Evolutionary conservation across 2,888 invertebrate genomes (phyloP), one percentile per base, ranked within the genome.

Genomic region (Lampropteryx suffumata): DNA sequence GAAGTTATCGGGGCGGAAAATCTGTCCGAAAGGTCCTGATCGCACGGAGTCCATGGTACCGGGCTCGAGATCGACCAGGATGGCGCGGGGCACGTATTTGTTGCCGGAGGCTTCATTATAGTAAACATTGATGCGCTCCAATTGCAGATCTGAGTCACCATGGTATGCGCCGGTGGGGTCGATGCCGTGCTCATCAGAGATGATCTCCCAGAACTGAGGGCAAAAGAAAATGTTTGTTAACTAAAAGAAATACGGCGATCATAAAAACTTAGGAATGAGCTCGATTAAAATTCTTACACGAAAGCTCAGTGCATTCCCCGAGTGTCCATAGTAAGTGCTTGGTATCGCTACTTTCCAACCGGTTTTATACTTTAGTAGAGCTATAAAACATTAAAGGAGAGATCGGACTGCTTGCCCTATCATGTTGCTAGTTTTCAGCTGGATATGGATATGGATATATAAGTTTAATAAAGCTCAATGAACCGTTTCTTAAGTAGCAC

Each of bases 121-220:
- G 91, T 98, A 98, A n/a, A 98, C 98, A 82, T 96, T 96, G 83
- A 98, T 98, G 78, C 98, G 93, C 86, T 98, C 98, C 80, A 98
- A 81, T 82, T 98, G 98, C 62, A 98, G 92, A 81, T 97, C 97
- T 40, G 95, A 96, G 84, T 97, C 97, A 46, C 97, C 97, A 66
- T 95, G 94, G 87, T 97, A 97, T 28, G 95, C 94, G 58, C 97
- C 97, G 67, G 95, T 96, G 65, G 96, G 96, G 92, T 97, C 96
- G 76, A 97, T 97, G 75, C 97, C 97, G 84, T 97, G 97, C 91
- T 97, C 97, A 79, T 97, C 97, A 47, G 97, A 97, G 89, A 98
- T 98, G 69, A 98, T 97, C 92, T 98, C 98, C 98, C 97, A 98
- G 92, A 91, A 84, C 69, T 89, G 79, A 59, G 68, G 33, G 76